A percentile compares a stretch with the other conserved stretches of the same genome.
Evolutionary conservation across 1,140 invertebrate species (phyloP).

Genomic region (Drosophila ananassae): DNA sequence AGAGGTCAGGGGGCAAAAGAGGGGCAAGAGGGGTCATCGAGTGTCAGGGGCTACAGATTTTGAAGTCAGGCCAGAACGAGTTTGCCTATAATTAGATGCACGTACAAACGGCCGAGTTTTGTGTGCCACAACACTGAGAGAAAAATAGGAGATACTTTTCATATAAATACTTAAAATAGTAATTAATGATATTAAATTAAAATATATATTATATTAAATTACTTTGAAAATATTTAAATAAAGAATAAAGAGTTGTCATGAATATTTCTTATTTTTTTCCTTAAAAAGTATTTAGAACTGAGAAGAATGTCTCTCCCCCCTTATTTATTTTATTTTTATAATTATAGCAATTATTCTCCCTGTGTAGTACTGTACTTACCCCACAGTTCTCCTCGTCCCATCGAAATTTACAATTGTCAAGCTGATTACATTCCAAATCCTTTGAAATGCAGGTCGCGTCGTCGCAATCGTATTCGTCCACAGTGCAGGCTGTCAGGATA

Average conservation of each 20-base stretch:
- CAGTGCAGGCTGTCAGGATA: conserved; percentile 61
- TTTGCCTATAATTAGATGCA: conserved; percentile 76
- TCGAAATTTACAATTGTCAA: conserved; percentile 91
- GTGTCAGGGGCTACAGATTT: neutral
- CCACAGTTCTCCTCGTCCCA: conserved; percentile 91
- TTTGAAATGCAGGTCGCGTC: conserved; percentile 92
- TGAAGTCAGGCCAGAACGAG: conserved; percentile 21
- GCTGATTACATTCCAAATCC: conserved; percentile 89
- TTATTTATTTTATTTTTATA: too few relatives aligned
- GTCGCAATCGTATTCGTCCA: conserved; percentile 92
- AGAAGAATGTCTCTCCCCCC: too few relatives aligned
- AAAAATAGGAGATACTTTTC: neutral
- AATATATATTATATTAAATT: too few relatives aligned
- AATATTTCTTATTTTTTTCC: too few relatives aligned
- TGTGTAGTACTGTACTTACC: conserved; percentile 85
- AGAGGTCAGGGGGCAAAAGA: conserved; percentile 1
- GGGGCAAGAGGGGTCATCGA: conserved; percentile 5
- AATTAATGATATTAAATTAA: too few relatives aligned
- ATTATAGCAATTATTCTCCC: neutral
- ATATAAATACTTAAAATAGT: too few relatives aligned
- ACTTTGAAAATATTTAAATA: too few relatives aligned
- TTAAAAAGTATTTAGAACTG: too few relatives aligned
- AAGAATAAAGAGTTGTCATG: too few relatives aligned
- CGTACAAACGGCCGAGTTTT: conserved; percentile 44
- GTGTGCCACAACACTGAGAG: conserved; percentile 2